Conservation (phyloP, 2,113 vertebrate species). For the Chaetodon auriga region DNA sequence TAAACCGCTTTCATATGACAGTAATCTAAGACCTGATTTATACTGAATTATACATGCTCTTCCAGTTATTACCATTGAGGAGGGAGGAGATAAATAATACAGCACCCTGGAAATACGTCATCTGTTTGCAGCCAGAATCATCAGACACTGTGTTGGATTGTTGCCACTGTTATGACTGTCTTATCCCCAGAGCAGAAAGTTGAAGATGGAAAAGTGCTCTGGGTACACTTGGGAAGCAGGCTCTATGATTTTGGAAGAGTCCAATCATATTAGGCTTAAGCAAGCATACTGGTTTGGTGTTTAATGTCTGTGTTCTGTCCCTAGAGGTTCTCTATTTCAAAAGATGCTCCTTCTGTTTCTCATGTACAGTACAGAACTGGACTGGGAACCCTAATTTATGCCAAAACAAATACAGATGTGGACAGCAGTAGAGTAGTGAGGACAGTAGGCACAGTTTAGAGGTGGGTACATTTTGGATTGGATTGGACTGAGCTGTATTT, state of each 20-base stretch:
- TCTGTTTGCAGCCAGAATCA: constrained; percentile 30
- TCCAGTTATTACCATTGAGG: constrained; percentile 54
- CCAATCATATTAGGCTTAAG: not conserved
- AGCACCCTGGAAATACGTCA: constrained; percentile 11
- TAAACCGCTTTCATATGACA: constrained; percentile 51
- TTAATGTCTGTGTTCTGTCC: not conserved
- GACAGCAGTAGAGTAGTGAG: not conserved
- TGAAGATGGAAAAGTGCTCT: not conserved
- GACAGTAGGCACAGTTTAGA: not conserved
- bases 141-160: constrained; percentile 10
- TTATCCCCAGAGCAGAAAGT: constrained; percentile 8
- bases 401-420: not conserved
- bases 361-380: not conserved
- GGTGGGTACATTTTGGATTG: not conserved
- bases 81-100: constrained; percentile 52
- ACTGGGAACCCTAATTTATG: not conserved
- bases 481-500: too few species aligned
- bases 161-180: constrained; percentile 11
- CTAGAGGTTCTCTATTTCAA: not conserved
- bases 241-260: not conserved
- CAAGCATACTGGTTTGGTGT: not conserved
- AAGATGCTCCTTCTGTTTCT: not conserved
- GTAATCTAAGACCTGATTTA: constrained; percentile 56
- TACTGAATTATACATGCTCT: constrained; percentile 59
- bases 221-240: not conserved